These are phyloP conservation scores for Amblyjoppa proteus DNA, from an alignment of 2,888 invertebrate species.

Conservation along the genomic window DNA sequence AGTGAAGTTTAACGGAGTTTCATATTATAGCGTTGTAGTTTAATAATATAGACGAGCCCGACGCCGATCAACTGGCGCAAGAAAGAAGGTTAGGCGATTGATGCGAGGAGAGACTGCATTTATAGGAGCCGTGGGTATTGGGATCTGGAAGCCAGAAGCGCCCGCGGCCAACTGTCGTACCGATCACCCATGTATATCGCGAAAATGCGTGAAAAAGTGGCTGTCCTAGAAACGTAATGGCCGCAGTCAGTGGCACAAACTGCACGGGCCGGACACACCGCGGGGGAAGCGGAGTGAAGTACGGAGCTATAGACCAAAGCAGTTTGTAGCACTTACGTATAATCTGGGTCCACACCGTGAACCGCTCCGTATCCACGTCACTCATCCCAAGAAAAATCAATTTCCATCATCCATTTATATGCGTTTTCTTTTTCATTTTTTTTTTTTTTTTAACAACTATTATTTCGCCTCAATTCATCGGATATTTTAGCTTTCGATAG, in stretches of 20 bases:
- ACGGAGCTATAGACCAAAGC: constrained; percentile 13
- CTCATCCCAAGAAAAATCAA: constrained; percentile 25
- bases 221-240: constrained; percentile 81
- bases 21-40: constrained; percentile 6
- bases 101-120: constrained; percentile 30
- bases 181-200: constrained; percentile 70
- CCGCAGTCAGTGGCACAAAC: constrained; percentile 79
- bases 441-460: background rate
- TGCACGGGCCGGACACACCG: constrained; percentile 66
- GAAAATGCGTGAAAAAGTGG: constrained; percentile 82
- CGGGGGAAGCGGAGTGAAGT: constrained; percentile 48
- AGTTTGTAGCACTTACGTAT: background rate
- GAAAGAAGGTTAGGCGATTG: constrained; percentile 78
- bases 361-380: constrained; percentile 30
- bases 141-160: constrained; percentile 46
- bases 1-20: background rate
- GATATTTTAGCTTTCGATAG: background rate
- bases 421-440: background rate
- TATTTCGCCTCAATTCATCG: background rate
- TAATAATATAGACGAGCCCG: constrained; percentile 47
- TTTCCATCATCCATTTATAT: constrained; percentile 13
- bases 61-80: constrained; percentile 66
- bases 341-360: constrained; percentile 6
- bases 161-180: constrained; percentile 58
- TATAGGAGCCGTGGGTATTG: constrained; percentile 36